Evolutionary conservation across 2,888 invertebrate species (phyloP).

Genomic region (Pecten maximus): DNA sequence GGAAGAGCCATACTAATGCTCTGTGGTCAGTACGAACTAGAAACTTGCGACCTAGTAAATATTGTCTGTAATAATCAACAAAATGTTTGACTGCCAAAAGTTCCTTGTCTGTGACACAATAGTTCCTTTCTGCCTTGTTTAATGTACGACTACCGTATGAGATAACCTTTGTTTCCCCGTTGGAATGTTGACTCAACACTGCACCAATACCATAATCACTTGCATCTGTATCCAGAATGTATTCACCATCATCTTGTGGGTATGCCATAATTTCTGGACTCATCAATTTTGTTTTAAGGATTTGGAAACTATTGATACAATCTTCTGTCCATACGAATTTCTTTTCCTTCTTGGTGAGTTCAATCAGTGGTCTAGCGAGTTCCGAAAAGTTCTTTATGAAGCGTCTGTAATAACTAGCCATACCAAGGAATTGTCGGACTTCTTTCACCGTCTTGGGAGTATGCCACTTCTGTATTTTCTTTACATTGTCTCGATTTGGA

Average conservation of each 20-base stretch:
- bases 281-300: constrained; percentile 45
- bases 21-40: constrained; percentile 13
- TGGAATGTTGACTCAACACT: too few relatives aligned
- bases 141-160: too few relatives aligned
- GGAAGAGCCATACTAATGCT: constrained; percentile 38
- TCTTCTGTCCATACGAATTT: constrained; percentile 47
- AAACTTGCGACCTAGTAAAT: too few relatives aligned
- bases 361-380: constrained; percentile 51
- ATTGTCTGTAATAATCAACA: too few relatives aligned
- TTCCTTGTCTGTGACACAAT: too few relatives aligned
- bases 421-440: constrained; percentile 53
- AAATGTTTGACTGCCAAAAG: too few relatives aligned
- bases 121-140: too few relatives aligned
- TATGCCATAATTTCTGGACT: too few relatives aligned
- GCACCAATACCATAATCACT: too few relatives aligned
- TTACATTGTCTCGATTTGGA: constrained; percentile 42
- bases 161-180: too few relatives aligned
- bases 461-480: constrained; percentile 46
- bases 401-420: constrained; percentile 52
- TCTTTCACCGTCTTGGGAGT: constrained; percentile 47
- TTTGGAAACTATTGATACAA: constrained; percentile 47
- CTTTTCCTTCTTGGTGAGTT: constrained; percentile 45
- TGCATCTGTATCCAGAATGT: too few relatives aligned
- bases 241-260: too few relatives aligned
- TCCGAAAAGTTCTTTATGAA: constrained; percentile 46